Conservation (phyloP, 2,888 invertebrate genomes). For the Philhelius pedissequus region DNA sequence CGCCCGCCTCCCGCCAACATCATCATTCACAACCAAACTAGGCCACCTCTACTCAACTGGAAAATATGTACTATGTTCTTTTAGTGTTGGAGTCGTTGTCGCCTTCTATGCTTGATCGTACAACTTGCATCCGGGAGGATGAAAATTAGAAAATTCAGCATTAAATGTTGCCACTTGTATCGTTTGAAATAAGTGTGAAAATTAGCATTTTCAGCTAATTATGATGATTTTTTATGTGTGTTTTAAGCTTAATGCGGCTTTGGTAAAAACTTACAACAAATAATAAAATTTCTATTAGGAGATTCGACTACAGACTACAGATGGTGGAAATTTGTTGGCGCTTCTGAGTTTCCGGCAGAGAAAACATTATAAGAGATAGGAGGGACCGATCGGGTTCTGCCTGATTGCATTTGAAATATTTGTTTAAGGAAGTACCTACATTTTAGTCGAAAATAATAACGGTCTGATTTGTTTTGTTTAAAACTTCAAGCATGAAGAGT, state of each 20-base stretch:
- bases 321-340: neutral
- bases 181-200: neutral
- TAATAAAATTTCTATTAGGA: neutral
- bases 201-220: neutral
- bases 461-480: too few relatives aligned
- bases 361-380: neutral
- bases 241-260: neutral
- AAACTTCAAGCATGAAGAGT: too few relatives aligned
- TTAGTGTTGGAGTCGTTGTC: slow-evolving; percentile 25
- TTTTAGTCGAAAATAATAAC: neutral
- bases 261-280: neutral
- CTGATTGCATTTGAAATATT: neutral
- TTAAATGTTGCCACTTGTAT: slow-evolving; percentile 52
- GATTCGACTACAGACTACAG: too few relatives aligned
- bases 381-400: neutral
- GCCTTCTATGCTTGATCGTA: slow-evolving; percentile 5
- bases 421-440: neutral
- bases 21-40: slow-evolving; percentile 32
- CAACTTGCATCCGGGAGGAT: slow-evolving; percentile 61
- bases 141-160: slow-evolving; percentile 13
- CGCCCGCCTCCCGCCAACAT: neutral
- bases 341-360: neutral
- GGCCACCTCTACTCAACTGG: slow-evolving; percentile 66
- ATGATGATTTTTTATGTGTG: neutral
- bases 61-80: slow-evolving; percentile 52